Evolutionary conservation across 2,888 invertebrate genomes (phyloP).

Genomic region (Desoria tigrina): DNA sequence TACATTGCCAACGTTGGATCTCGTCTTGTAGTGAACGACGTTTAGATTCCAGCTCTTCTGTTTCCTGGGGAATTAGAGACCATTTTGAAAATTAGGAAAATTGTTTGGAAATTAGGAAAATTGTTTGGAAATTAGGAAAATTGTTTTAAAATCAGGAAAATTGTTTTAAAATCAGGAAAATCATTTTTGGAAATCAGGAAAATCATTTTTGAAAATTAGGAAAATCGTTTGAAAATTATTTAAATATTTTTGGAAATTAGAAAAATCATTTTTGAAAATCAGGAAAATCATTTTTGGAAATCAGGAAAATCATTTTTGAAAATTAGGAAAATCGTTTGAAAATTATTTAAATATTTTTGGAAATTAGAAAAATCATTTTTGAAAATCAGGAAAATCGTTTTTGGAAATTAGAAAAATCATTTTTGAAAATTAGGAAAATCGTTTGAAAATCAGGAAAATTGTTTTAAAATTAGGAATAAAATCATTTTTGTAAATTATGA

Average conservation of each 20-base stretch:
- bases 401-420: slow-evolving; percentile 8
- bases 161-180: slow-evolving; percentile 7
- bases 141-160: slow-evolving; percentile 2
- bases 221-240: too few relatives aligned
- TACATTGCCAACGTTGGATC: slow-evolving; percentile 71
- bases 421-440: slow-evolving; percentile 11
- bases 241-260: too few relatives aligned
- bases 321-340: too few relatives aligned
- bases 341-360: too few relatives aligned
- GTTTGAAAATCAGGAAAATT: neutral
- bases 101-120: slow-evolving; percentile 8
- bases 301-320: too few relatives aligned
- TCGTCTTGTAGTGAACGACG: slow-evolving; percentile 78
- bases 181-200: neutral
- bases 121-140: neutral
- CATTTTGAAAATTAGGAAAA: slow-evolving; percentile 14
- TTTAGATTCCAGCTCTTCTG: slow-evolving; percentile 78
- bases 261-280: too few relatives aligned
- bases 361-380: too few relatives aligned
- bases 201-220: too few relatives aligned
- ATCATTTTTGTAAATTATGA: neutral
- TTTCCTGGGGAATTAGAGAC: too few relatives aligned
- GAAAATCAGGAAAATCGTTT: too few relatives aligned
- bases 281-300: too few relatives aligned
- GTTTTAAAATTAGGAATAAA: slow-evolving; percentile 8